Percentiles rank a stretch among this genome's conserved stretches.
Conservation (phyloP, 2,113 vertebrate genomes). For the Paralichthys olivaceus region DNA sequence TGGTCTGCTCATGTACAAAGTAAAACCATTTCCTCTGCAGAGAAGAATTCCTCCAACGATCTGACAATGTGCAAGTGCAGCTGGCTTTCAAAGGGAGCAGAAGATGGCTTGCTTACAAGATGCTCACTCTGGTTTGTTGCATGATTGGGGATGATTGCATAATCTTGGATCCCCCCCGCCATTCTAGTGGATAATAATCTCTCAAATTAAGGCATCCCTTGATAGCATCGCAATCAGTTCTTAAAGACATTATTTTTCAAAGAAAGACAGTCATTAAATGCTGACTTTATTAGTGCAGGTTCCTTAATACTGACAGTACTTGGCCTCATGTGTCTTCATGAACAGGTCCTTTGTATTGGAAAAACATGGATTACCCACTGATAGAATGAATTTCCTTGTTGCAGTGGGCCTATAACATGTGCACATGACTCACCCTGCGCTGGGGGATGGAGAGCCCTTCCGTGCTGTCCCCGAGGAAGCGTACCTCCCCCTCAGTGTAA, state of each 20-base stretch:
- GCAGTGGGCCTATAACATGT: not conserved
- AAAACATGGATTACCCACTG: not conserved
- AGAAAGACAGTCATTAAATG: not conserved
- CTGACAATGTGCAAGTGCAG: not conserved
- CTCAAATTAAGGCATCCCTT: not conserved
- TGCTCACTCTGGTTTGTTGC: not conserved
- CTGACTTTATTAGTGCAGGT: too few relatives aligned
- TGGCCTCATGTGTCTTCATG: too few relatives aligned
- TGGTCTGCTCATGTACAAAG: too few relatives aligned
- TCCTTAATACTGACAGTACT: not conserved
- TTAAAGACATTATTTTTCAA: not conserved
- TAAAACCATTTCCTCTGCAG: too few relatives aligned
- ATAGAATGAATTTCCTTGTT: not conserved
- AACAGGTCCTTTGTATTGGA: too few relatives aligned
- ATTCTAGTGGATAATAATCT: not conserved
- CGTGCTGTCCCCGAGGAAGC: conserved; percentile 66
- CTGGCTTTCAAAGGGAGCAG: not conserved
- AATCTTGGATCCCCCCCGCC: too few relatives aligned
- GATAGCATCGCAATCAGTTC: not conserved
- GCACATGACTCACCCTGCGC: conserved; percentile 80
- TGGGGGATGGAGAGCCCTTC: conserved; percentile 70
- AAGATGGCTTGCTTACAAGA: too few relatives aligned
- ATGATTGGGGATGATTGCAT: too few relatives aligned
- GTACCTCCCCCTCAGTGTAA: conserved; percentile 81
- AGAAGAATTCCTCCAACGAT: too few relatives aligned